Conservation (phyloP, 2,888 invertebrate genomes). For the Schizotus pectinicornis region DNA sequence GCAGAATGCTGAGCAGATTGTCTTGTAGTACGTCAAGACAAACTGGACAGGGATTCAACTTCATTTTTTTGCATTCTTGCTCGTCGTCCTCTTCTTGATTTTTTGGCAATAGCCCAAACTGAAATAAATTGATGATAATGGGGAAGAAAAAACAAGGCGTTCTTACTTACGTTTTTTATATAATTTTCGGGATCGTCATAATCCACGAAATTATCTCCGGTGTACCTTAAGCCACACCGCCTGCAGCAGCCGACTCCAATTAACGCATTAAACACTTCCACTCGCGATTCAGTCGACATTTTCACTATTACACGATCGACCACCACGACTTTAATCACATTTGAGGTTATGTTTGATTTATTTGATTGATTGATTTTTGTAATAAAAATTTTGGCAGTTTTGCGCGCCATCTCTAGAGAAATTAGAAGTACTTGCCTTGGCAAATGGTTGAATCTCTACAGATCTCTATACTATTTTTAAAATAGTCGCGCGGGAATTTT, state of each 20-base stretch:
- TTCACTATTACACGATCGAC: too few species aligned
- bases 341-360: too few species aligned
- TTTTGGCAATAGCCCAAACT: not conserved
- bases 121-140: conserved; percentile 1
- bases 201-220: not conserved
- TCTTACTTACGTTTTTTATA: not conserved
- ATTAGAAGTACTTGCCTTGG: too few species aligned
- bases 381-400: too few species aligned
- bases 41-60: conserved; percentile 66
- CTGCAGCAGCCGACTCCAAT: conserved; percentile 8
- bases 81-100: not conserved
- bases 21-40: conserved; percentile 78
- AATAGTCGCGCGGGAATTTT: too few species aligned
- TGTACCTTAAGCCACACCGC: conserved; percentile 8
- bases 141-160: too few species aligned
- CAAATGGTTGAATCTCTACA: too few species aligned
- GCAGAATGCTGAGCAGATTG: conserved; percentile 60
- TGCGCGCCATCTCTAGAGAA: too few species aligned
- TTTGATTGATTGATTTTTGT: too few species aligned
- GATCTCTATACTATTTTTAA: too few species aligned
- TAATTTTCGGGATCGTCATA: conserved; percentile 8
- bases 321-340: too few species aligned
- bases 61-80: conserved; percentile 36
- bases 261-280: conserved; percentile 1
- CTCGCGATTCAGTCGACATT: too few species aligned